Conservation (phyloP, 2,113 vertebrate species). For the Clarias batrachus region DNA sequence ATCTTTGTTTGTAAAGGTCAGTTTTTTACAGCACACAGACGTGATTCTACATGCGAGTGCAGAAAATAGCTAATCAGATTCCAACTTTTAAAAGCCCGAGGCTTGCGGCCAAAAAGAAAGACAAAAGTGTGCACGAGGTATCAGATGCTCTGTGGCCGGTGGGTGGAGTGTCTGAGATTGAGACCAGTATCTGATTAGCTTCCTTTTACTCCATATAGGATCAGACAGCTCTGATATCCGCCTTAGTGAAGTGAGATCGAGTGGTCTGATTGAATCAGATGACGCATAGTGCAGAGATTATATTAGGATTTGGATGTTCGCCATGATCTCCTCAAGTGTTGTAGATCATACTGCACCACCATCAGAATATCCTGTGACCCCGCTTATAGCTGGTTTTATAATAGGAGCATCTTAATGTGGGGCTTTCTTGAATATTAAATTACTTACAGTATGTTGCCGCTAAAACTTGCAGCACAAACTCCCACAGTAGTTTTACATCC, state of each 20-base stretch:
- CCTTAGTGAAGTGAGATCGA: neutral
- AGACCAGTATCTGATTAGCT: neutral
- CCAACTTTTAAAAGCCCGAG: neutral
- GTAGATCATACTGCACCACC: neutral
- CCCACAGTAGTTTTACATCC: no score
- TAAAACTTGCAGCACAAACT: no score
- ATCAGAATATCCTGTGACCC: neutral
- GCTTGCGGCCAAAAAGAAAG: neutral
- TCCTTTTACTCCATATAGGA: neutral
- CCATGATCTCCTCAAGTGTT: neutral
- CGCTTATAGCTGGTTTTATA: neutral
- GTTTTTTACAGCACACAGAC: neutral
- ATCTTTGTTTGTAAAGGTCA: neutral
- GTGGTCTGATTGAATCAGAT: neutral
- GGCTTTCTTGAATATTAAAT: neutral
- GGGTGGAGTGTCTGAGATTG: neutral
- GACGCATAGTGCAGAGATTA: neutral
- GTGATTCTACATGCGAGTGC: neutral
- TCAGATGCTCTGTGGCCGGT: neutral
- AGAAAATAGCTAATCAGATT: conserved; percentile 1
- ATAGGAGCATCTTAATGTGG: neutral
- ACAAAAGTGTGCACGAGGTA: neutral
- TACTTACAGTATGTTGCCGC: no score
- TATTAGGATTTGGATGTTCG: neutral
- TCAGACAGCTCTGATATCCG: neutral